These are phyloP conservation scores for Virgularia gustaviana DNA, from an alignment of 92 coral and sea anemone genomes.

Conservation along the genomic window DNA sequence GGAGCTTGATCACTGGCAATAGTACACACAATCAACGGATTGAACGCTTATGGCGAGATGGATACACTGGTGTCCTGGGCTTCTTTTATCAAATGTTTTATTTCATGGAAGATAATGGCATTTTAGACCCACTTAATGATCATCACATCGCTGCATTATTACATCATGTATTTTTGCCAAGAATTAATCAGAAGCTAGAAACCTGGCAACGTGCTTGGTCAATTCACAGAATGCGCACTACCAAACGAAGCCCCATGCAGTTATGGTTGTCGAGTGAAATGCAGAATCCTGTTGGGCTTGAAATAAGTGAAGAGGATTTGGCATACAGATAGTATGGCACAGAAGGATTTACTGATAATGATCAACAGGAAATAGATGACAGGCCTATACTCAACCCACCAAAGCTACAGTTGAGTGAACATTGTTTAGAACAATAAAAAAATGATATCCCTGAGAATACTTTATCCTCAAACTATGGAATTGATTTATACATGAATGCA, in stretches of 20 bases:
- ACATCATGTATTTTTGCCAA: conserved; percentile 58
- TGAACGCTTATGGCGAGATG: conserved; percentile 72
- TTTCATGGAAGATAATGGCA: conserved; percentile 66
- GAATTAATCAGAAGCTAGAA: conserved; percentile 53
- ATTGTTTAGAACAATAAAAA: too few relatives aligned
- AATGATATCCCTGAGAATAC: too few relatives aligned
- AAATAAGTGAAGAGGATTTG: conserved; percentile 22
- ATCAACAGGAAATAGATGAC: conserved; percentile 42
- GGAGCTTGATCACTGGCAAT: conserved; percentile 63
- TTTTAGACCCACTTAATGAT: conserved; percentile 60
- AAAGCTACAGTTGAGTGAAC: conserved; percentile 26
- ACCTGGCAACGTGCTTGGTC: conserved; percentile 71
- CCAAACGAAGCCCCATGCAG: conserved; percentile 57
- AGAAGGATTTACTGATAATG: conserved; percentile 62
- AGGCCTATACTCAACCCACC: conserved; percentile 49
- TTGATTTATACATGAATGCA: too few relatives aligned
- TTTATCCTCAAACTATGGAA: too few relatives aligned
- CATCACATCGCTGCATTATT: conserved; percentile 59
- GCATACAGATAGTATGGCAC: conserved; percentile 43
- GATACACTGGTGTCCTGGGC: conserved; percentile 62
- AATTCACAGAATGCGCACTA: conserved; percentile 69
- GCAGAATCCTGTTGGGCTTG: conserved; percentile 62
- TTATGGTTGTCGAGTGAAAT: conserved; percentile 68
- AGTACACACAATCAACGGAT: conserved; percentile 26
- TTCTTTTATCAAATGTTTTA: conserved; percentile 63